A percentile compares a stretch with the other conserved stretches of the same genome.
Conservation (phyloP, 2,797 vertebrate genomes). For the Nannoperca obscura region DNA sequence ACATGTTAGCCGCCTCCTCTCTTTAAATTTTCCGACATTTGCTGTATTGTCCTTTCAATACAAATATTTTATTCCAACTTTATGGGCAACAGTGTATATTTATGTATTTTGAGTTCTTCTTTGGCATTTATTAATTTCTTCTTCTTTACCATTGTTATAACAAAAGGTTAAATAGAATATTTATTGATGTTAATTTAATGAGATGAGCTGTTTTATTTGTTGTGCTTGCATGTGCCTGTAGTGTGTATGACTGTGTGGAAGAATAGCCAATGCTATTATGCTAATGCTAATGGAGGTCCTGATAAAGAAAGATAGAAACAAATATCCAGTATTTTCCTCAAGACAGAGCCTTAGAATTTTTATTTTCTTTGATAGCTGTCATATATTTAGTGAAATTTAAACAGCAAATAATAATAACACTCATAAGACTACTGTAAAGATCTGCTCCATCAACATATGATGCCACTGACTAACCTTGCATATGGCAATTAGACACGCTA, state of each 20-base stretch:
- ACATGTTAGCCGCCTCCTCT: background rate
- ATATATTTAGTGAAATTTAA: background rate
- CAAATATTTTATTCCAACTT: too few relatives aligned
- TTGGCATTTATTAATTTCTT: background rate
- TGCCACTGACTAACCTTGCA: conserved; percentile 20
- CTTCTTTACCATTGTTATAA: too few relatives aligned
- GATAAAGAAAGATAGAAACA: too few relatives aligned
- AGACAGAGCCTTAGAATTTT: background rate
- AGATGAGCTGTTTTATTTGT: too few relatives aligned
- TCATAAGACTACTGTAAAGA: background rate
- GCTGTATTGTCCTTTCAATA: too few relatives aligned
- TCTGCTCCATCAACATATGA: conserved; percentile 31
- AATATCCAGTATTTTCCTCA: too few relatives aligned
- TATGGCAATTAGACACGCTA: conserved; percentile 8
- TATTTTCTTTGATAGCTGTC: background rate
- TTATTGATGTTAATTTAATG: background rate
- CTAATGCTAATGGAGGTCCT: too few relatives aligned
- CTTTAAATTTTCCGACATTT: too few relatives aligned
- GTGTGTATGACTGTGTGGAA: too few relatives aligned
- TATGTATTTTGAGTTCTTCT: background rate
- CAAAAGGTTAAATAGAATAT: background rate
- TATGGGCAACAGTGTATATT: too few relatives aligned
- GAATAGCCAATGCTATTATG: too few relatives aligned
- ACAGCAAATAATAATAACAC: background rate
- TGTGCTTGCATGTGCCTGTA: too few relatives aligned